A percentile compares a stretch with the other conserved stretches of the same genome.
phyloP scores from a whole-genome alignment of 2,888 invertebrate genomes.

The Pristionchus exspectatus region DNA sequence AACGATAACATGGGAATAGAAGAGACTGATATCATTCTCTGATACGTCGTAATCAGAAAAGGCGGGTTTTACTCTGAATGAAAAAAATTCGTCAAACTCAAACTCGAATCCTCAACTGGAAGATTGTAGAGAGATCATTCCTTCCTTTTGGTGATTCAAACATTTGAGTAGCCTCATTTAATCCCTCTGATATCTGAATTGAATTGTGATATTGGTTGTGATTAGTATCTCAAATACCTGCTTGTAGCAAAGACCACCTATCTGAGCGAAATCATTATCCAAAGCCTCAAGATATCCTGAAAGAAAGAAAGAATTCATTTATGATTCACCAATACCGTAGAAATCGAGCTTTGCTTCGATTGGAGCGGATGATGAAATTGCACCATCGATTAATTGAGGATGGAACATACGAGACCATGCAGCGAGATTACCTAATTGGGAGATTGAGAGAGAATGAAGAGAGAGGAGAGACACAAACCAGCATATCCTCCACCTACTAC shows the following conservation, averaged over 20 bases:
- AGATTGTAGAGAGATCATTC: background rate
- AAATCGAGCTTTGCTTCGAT: slow-evolving; percentile 91
- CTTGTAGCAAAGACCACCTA: background rate
- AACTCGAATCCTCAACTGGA: background rate
- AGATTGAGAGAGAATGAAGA: background rate
- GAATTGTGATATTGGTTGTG: background rate
- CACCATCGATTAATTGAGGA: slow-evolving; percentile 88
- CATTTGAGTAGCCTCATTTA: background rate
- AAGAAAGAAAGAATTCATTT: background rate
- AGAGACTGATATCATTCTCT: background rate
- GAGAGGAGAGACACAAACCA: background rate
- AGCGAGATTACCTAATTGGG: slow-evolving; percentile 85
- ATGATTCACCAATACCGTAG: slow-evolving; percentile 82
- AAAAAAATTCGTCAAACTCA: background rate
- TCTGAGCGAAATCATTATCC: background rate
- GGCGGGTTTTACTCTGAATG: background rate
- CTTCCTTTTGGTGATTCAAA: background rate
- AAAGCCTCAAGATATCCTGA: slow-evolving; percentile 21
- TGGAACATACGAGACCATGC: slow-evolving; percentile 92
- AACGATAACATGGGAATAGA: background rate
- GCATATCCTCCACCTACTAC: slow-evolving; percentile 68
- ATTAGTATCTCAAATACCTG: background rate
- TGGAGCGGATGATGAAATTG: slow-evolving; percentile 93
- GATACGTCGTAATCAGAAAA: slow-evolving; percentile 28
- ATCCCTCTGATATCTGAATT: background rate